Conservation (phyloP, 2,888 invertebrate species). For the Leptodirus hochenwartii region DNA sequence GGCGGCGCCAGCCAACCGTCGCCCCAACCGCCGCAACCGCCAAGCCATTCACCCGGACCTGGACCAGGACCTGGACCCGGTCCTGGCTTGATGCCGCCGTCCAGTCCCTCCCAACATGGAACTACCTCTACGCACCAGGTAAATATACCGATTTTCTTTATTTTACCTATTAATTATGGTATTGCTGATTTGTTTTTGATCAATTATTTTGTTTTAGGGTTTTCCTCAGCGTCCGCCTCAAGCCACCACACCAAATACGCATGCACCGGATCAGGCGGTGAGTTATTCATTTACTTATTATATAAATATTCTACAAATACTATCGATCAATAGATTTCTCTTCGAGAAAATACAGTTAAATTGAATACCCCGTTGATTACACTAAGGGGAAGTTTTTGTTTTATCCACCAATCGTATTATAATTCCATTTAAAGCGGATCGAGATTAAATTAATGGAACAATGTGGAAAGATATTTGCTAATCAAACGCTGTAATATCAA, state of each 20-base stretch:
- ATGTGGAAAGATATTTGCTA: too few species aligned
- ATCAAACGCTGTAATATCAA: too few species aligned
- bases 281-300: too few species aligned
- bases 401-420: too few species aligned
- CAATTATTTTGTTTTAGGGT: slow-evolving; percentile 29
- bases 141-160: slow-evolving; percentile 8
- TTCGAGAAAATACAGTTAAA: too few species aligned
- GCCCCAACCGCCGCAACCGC: slow-evolving; percentile 25
- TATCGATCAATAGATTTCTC: too few species aligned
- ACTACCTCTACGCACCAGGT: slow-evolving; percentile 23
- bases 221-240: slow-evolving; percentile 54
- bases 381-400: too few species aligned
- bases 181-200: not conserved
- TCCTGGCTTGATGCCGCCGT: slow-evolving; percentile 35
- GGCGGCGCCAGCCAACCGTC: slow-evolving; percentile 26
- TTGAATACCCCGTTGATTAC: too few species aligned
- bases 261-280: slow-evolving; percentile 57
- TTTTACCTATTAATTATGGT: not conserved
- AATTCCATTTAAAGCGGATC: too few species aligned
- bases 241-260: slow-evolving; percentile 60
- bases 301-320: too few species aligned
- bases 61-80: slow-evolving; percentile 30
- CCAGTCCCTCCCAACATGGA: slow-evolving; percentile 39
- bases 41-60: slow-evolving; percentile 31
- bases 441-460: too few species aligned